Evolutionary conservation across 1,140 invertebrate species (phyloP).

Genomic region (Leptestheria dahalacensis): DNA sequence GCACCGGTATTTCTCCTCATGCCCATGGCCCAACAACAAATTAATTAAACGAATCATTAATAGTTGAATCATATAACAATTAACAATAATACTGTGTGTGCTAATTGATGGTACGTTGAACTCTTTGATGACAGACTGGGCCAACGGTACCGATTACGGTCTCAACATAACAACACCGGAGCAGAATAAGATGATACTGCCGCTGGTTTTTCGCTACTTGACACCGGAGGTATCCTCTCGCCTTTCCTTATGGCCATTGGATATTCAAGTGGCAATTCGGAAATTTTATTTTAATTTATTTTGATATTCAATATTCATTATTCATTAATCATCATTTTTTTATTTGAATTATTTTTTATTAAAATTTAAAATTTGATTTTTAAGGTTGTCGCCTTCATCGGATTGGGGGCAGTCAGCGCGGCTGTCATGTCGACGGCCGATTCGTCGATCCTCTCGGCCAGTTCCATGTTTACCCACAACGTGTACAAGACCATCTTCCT

Average conservation of each 20-base stretch:
- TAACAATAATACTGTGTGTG: too few relatives aligned
- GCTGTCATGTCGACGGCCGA: conserved; percentile 72
- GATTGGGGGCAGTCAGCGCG: conserved; percentile 60
- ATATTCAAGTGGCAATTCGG: too few relatives aligned
- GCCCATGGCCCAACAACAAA: too few relatives aligned
- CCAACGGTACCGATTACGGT: conserved; percentile 32
- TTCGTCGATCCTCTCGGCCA: conserved; percentile 56
- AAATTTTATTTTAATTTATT: too few relatives aligned
- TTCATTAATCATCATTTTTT: too few relatives aligned
- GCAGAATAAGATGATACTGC: conserved; percentile 47
- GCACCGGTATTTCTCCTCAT: too few relatives aligned
- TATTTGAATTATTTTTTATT: too few relatives aligned
- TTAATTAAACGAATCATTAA: too few relatives aligned
- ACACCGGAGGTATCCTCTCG: conserved; percentile 45
- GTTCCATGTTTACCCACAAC: conserved; percentile 68
- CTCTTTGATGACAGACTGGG: conserved; percentile 56
- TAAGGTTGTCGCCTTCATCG: conserved; percentile 43
- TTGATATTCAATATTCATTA: too few relatives aligned
- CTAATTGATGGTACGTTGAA: too few relatives aligned
- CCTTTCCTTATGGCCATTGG: too few relatives aligned
- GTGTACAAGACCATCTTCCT: conserved; percentile 56
- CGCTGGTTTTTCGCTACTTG: conserved; percentile 55
- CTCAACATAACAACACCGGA: conserved; percentile 29
- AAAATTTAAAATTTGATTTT: conserved; percentile 16
- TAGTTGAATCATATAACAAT: background rate